Evolutionary conservation across 2,113 vertebrate genomes (phyloP), one percentile per base, ranked within the genome.

Genomic region (Solenodon paradoxus): DNA sequence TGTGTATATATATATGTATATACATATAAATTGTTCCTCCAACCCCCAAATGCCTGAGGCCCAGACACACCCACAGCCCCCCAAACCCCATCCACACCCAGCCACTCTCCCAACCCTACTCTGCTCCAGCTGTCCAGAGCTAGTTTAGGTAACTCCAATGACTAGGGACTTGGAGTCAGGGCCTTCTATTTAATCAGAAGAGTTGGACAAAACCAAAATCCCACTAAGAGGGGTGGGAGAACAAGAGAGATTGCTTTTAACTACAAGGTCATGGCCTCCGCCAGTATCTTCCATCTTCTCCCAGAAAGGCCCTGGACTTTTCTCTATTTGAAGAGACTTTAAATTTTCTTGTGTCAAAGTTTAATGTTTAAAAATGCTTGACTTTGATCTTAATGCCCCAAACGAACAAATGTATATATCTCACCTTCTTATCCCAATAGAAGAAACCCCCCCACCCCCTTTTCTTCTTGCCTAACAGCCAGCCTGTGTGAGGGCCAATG

Each of bases 101-200:
- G 71, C 57, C 59, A 64, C 38, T 28, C 26, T 84, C 49, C 35
- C 19, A 11, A 26, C 9, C 30, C 20, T 22, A 19, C 78, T 59
- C 74, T 72, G 72, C 51, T 66, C 66, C 42, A 77, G 69, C 72
- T 69, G 83, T 85, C 38, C 53, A 13, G 19, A n/a, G 57, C 45
- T 24, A 90, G 66, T 84, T 89, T 28, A 66, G 38, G 49, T 82
- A 77, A 93, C 77, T 94, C 94, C 22, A 63, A 89, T 61, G 40
- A 30, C 79, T 66, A 84, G 40, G 55, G 51, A 84, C 24, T 16
- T 47, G 79, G 53, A 47, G 64, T 81, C 89, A 88, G 24, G 45
- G 19, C 3, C 86, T 81, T 92, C 69, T 72, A 88, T 86, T 94
- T 82, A 55, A 59, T 78, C 13, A 74, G 49, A 85, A 72, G 75